Conservation (phyloP, 2,888 invertebrate genomes). For the Amblyjoppa proteus region DNA sequence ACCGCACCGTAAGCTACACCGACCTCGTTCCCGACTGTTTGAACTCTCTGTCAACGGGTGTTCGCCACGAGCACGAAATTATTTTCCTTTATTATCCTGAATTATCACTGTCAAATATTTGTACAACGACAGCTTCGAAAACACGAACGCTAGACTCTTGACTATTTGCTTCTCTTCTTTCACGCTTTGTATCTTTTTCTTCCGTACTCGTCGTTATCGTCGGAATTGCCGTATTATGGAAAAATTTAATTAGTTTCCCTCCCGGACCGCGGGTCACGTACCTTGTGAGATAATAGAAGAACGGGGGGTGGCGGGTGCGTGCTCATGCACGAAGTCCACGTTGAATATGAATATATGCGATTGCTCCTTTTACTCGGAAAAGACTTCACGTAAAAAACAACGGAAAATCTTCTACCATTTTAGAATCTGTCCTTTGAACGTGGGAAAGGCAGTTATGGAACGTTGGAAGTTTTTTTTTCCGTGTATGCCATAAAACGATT, state of each 20-base stretch:
- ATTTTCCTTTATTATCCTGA: not conserved
- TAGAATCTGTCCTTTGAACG: slow-evolving; percentile 45
- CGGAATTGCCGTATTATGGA: slow-evolving; percentile 75
- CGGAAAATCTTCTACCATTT: not conserved
- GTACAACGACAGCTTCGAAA: slow-evolving; percentile 48
- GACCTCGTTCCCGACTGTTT: not conserved
- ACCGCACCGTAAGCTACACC: not conserved
- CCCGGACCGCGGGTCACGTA: slow-evolving; percentile 61
- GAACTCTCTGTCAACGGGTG: not conserved
- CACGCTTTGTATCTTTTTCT: slow-evolving; percentile 39
- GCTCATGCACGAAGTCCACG: slow-evolving; percentile 48
- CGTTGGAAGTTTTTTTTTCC: not conserved
- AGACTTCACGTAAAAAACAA: slow-evolving; percentile 13
- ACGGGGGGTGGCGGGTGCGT: slow-evolving; percentile 46
- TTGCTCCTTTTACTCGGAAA: slow-evolving; percentile 59
- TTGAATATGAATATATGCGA: slow-evolving; percentile 76
- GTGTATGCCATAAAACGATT: slow-evolving; percentile 12
- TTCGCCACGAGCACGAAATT: not conserved
- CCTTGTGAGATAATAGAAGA: slow-evolving; percentile 75
- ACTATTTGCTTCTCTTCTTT: slow-evolving; percentile 7
- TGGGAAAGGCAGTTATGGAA: slow-evolving; percentile 37
- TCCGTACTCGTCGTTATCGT: slow-evolving; percentile 74
- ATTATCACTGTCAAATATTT: slow-evolving; percentile 68
- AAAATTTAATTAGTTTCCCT: slow-evolving; percentile 80
- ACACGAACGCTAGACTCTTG: not conserved